A percentile compares a stretch with the other conserved stretches of the same genome.
These are phyloP conservation scores for Aquatica leii DNA, from an alignment of 2,888 invertebrate genomes.

Conservation along the genomic window DNA sequence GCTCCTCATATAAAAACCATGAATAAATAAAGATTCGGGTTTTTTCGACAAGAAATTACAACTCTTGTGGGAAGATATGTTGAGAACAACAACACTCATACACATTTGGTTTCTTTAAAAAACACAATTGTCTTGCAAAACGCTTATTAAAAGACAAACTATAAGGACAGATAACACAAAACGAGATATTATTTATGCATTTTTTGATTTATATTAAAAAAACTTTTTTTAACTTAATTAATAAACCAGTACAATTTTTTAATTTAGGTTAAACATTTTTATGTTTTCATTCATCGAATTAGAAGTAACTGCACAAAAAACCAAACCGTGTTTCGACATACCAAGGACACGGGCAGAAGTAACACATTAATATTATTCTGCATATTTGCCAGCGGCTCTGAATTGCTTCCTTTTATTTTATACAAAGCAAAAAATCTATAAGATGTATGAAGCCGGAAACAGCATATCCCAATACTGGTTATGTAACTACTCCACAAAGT, in stretches of 20 bases:
- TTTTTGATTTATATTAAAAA: constrained; percentile 14
- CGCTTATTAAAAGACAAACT: constrained; percentile 6
- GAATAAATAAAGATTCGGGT: background rate
- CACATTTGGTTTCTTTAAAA: background rate
- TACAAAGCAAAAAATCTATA: constrained; percentile 3
- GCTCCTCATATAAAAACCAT: background rate
- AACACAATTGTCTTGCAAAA: constrained; percentile 6
- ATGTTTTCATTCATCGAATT: background rate
- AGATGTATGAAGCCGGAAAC: background rate
- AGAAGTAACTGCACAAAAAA: background rate
- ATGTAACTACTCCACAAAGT: background rate
- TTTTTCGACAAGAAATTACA: background rate
- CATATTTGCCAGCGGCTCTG: background rate
- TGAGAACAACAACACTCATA: constrained; percentile 6
- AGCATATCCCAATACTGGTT: background rate
- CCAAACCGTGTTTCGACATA: constrained; percentile 2
- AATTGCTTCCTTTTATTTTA: constrained; percentile 5
- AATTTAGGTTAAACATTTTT: constrained; percentile 6
- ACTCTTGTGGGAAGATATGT: background rate
- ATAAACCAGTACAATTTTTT: background rate
- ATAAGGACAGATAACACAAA: background rate
- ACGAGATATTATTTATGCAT: constrained; percentile 15
- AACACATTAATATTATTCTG: constrained; percentile 10
- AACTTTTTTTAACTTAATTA: background rate
- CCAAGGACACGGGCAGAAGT: background rate